Conservation (phyloP, 2,888 invertebrate species). For the Cataglyphis livida region DNA sequence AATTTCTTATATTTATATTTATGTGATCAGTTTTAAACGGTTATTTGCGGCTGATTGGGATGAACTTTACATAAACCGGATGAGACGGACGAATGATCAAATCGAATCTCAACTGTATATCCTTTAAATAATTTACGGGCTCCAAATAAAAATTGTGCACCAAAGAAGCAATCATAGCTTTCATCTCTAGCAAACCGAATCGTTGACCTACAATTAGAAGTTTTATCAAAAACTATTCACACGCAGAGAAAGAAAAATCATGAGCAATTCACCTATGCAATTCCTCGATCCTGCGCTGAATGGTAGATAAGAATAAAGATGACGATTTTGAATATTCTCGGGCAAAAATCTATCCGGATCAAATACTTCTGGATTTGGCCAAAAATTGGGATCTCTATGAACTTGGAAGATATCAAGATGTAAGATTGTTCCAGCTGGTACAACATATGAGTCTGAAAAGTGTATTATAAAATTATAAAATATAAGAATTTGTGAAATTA, state of each 20-base stretch:
- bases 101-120: conserved; percentile 68
- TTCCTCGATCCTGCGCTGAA: conserved; percentile 90
- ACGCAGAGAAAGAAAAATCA: neutral
- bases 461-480: neutral
- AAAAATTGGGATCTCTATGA: conserved; percentile 89
- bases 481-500: too few relatives aligned
- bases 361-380: conserved; percentile 89
- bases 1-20: too few relatives aligned
- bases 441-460: conserved; percentile 84
- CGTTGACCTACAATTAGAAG: conserved; percentile 57
- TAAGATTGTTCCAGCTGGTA: conserved; percentile 87
- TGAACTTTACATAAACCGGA: conserved; percentile 72
- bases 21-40: neutral
- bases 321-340: conserved; percentile 85
- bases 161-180: conserved; percentile 70
- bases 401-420: conserved; percentile 77
- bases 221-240: conserved; percentile 52
- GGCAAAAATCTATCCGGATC: conserved; percentile 90
- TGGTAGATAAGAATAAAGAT: conserved; percentile 89
- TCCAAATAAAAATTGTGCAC: conserved; percentile 77
- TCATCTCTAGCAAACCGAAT: conserved; percentile 78
- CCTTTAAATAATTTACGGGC: conserved; percentile 73
- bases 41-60: conserved; percentile 51
- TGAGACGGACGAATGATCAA: conserved; percentile 72
- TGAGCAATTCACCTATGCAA: conserved; percentile 83